A percentile compares a stretch with the other conserved stretches of the same genome.
Conservation (phyloP, 2,797 vertebrate species). For the Enteromius radiatus region DNA sequence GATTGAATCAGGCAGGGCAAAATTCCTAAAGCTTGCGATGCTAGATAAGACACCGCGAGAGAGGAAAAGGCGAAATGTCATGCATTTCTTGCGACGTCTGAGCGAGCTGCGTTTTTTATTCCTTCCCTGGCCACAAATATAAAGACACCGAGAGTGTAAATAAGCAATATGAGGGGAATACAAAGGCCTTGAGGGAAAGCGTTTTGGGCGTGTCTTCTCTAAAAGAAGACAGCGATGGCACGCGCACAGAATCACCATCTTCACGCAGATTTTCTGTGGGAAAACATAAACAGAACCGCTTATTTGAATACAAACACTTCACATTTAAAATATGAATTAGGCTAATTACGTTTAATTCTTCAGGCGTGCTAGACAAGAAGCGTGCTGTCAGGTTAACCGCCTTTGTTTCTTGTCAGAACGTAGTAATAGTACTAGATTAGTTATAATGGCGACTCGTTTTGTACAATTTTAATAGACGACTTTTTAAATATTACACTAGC, state of each 20-base stretch:
- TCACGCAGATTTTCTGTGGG: background rate
- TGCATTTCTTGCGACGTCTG: background rate
- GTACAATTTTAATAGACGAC: background rate
- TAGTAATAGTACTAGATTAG: background rate
- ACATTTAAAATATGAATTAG: background rate
- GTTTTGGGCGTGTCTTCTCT: conserved; percentile 80
- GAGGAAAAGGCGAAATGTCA: conserved; percentile 70
- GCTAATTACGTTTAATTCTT: background rate
- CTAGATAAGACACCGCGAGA: conserved; percentile 73
- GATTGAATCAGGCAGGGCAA: conserved; percentile 75
- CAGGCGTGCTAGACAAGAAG: background rate
- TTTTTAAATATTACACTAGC: background rate
- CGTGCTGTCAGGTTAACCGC: background rate
- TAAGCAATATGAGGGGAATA: background rate
- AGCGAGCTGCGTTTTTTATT: conserved; percentile 45
- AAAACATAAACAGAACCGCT: conserved; percentile 6
- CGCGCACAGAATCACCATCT: conserved; percentile 55
- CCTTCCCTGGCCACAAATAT: conserved; percentile 50
- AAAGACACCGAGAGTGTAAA: conserved; percentile 20
- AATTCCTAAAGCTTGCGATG: conserved; percentile 77
- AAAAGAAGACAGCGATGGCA: conserved; percentile 66
- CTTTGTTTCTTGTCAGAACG: conserved; percentile 7
- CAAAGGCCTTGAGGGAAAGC: conserved; percentile 41
- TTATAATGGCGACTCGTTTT: background rate
- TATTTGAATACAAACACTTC: background rate